These are phyloP conservation scores for Chelon auratus DNA, from an alignment of 2,797 vertebrate genomes.

Conservation along the genomic window DNA sequence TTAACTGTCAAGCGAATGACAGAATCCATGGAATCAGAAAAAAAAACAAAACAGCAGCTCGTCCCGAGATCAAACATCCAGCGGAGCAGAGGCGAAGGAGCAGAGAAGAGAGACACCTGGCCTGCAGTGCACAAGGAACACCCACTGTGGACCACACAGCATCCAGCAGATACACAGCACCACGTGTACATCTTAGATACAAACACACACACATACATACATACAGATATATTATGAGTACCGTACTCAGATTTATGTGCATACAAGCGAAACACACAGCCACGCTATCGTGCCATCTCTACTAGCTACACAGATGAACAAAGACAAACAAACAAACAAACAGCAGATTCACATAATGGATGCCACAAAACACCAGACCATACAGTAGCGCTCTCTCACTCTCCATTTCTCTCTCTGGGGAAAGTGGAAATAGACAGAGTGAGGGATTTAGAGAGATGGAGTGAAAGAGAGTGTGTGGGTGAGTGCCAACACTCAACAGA, in stretches of 20 bases:
- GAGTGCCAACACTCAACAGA: conserved; percentile 63
- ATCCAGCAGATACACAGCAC: background rate
- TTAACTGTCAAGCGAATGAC: background rate
- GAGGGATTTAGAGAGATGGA: conserved; percentile 59
- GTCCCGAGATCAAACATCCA: conserved; percentile 59
- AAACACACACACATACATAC: conserved; percentile 19
- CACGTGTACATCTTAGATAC: conserved; percentile 2
- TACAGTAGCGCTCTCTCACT: conserved; percentile 31
- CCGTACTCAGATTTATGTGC: conserved; percentile 30
- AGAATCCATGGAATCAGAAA: background rate
- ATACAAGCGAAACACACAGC: conserved; percentile 32
- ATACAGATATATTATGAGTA: conserved; percentile 41
- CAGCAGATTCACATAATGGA: conserved; percentile 68
- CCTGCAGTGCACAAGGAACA: conserved; percentile 59
- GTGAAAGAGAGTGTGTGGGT: conserved; percentile 56
- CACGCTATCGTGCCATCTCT: conserved; percentile 31
- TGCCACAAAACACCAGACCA: conserved; percentile 54
- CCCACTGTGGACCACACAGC: conserved; percentile 49
- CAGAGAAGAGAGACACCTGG: conserved; percentile 52
- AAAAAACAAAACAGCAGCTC: conserved; percentile 8
- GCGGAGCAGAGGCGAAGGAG: conserved; percentile 40
- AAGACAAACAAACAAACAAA: conserved; percentile 65
- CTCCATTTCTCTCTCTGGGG: conserved; percentile 38
- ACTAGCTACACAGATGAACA: conserved; percentile 47
- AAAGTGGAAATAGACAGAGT: conserved; percentile 54